phyloP scores from a whole-genome alignment of 2,113 vertebrate genomes.

The Pipra filicauda region DNA sequence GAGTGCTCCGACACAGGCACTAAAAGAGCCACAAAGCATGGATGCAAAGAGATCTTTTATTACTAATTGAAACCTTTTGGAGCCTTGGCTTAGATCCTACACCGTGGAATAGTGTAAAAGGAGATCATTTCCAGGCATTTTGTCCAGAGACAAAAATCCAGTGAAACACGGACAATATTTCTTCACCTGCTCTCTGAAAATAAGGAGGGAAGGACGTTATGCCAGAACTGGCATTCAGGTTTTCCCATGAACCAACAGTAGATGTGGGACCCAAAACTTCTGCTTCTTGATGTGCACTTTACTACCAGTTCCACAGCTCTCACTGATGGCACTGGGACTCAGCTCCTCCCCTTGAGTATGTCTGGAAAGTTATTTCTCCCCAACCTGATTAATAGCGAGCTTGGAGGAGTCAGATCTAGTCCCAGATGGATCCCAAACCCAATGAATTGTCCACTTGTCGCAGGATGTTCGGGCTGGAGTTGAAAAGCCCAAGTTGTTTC shows the following conservation, averaged over 20 bases:
- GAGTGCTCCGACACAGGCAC: background rate
- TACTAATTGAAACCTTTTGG: background rate
- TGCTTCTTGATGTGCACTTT: background rate
- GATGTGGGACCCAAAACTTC: background rate
- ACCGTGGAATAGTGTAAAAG: background rate
- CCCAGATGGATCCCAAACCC: background rate
- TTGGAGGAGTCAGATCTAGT: background rate
- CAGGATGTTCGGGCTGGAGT: background rate
- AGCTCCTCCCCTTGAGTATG: background rate
- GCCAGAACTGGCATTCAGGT: background rate
- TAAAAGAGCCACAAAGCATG: background rate
- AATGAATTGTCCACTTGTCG: background rate
- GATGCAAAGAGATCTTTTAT: background rate
- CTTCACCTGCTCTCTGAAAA: background rate
- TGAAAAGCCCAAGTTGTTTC: background rate
- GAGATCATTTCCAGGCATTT: background rate
- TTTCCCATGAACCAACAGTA: fast-evolving
- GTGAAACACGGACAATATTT: background rate
- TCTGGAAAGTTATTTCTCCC: background rate
- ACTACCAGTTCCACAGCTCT: background rate
- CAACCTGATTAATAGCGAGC: background rate
- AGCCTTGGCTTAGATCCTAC: background rate
- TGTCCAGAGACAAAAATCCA: background rate
- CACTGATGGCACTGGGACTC: background rate
- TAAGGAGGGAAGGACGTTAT: background rate